These are phyloP conservation scores for Lamprotornis superbus DNA, from an alignment of 2,113 vertebrate species.

Conservation along the genomic window DNA sequence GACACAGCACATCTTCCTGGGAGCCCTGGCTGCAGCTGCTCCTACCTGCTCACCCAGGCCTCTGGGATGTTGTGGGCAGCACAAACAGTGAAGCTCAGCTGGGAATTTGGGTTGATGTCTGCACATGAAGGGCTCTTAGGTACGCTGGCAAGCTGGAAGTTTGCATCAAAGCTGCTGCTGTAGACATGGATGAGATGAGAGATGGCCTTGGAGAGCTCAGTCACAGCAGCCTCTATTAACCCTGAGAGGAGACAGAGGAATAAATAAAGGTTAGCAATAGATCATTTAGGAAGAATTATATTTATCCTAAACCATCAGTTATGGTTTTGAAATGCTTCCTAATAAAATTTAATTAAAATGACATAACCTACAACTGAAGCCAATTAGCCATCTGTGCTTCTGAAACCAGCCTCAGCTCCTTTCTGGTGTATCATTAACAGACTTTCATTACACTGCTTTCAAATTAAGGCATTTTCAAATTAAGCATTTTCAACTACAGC, in stretches of 20 bases:
- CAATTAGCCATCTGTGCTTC: constrained; percentile 66
- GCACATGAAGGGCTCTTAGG: not conserved
- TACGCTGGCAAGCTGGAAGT: constrained; percentile 51
- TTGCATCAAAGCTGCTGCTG: constrained; percentile 62
- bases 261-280: constrained; percentile 39
- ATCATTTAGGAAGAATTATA: not conserved
- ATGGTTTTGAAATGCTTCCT: constrained; percentile 44
- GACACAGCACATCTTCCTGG: not conserved
- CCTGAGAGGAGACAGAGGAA: not conserved
- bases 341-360: constrained; percentile 69
- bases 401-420: constrained; percentile 8
- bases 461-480: constrained; percentile 30
- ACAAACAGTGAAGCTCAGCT: constrained; percentile 70
- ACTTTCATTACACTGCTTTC: constrained; percentile 2
- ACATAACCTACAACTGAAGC: constrained; percentile 53
- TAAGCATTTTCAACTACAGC: constrained; percentile 2
- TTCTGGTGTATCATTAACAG: constrained; percentile 22
- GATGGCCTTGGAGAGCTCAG: constrained; percentile 53
- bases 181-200: constrained; percentile 50
- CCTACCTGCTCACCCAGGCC: constrained; percentile 66
- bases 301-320: constrained; percentile 48
- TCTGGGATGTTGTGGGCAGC: constrained; percentile 73
- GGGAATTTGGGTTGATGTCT: not conserved
- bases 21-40: not conserved
- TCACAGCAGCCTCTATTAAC: constrained; percentile 9